Conservation (phyloP, 1,140 invertebrate species). For the Heliconius hewitsoni region DNA sequence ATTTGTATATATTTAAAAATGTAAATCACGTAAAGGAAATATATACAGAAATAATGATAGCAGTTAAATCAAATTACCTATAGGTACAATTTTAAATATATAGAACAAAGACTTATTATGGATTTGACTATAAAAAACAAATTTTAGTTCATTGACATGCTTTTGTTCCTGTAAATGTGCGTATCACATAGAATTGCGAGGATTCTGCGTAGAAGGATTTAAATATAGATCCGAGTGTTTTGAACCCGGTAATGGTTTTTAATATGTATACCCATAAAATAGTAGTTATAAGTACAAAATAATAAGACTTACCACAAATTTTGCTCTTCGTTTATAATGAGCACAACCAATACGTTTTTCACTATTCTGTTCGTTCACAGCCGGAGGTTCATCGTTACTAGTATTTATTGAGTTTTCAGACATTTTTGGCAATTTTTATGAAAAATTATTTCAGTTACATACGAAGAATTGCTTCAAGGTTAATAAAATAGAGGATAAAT, state of each 20-base stretch:
- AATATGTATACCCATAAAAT: neutral
- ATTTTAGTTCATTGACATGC: constrained; percentile 56
- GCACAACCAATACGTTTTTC: constrained; percentile 85
- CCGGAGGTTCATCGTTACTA: constrained; percentile 49
- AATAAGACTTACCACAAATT: constrained; percentile 87
- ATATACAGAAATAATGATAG: too few species aligned
- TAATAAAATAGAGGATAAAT: constrained; percentile 39
- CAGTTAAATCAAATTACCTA: too few species aligned
- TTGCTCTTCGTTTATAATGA: constrained; percentile 90
- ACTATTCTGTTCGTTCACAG: constrained; percentile 47
- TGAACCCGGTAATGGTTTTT: constrained; percentile 40
- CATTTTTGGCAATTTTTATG: constrained; percentile 51
- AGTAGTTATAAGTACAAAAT: neutral
- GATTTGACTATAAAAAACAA: too few species aligned
- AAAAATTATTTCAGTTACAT: constrained; percentile 22
- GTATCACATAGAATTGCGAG: constrained; percentile 47
- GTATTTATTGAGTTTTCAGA: constrained; percentile 54
- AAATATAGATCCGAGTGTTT: constrained; percentile 63
- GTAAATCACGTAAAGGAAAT: too few species aligned
- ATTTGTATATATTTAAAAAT: too few species aligned
- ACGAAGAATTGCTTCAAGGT: constrained; percentile 36
- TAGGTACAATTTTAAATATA: too few species aligned
- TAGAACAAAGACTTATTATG: too few species aligned
- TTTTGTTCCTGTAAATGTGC: constrained; percentile 68
- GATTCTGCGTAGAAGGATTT: constrained; percentile 56